Base-by-base conservation (phyloP, 2,797 vertebrate species). In the Acrossocheilus fasciatus region DNA sequence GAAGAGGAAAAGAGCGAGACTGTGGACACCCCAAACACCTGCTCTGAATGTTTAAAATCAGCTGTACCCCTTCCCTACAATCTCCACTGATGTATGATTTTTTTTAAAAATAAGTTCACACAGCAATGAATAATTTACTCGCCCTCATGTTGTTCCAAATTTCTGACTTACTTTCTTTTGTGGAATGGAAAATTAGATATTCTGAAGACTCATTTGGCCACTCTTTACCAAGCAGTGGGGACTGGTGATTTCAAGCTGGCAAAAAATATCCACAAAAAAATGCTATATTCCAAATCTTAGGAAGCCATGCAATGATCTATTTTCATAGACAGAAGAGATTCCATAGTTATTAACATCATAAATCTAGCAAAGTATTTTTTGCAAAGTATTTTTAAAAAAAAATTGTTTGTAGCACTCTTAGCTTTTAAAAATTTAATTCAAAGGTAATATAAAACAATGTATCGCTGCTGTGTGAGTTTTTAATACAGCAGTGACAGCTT, bases 31-130 rank as follows among this genome's bases (percentile, higher is more conserved):
- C 10, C 17, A 43, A 82, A 73, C n/a, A 45, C 15, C 15, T 82
- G 81, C 52, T 72, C 68, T 59, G 68, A 73, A 59, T 43, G 50
- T 20, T 43, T 59, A 12, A 82, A 82, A 82, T 73, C 68, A 43
- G 68, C 50, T 43, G 36, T 23, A 82, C 15, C 20, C 8, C 23
- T 62, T 79, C 15, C 39, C 4, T 30, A 64, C 41, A 30, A 79
- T 64, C 54, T 26, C 14, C 2, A 20, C 30, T 12, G n/a, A 78
- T 9, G 4, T n/a, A 17, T 59, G 36, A 57, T 77, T 14, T 7
- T 26, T 64, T 62, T 26, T 1, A 26, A 17, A 79, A 79, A n/a
- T 12, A 39, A 6, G 7, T 26, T 62, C 14, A 62, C 54, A 57
- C 12, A 78, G 4, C 52, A 62, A 18, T 62, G 1, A 17, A 39